Base-by-base conservation (phyloP, 2,797 vertebrate species). In the Sylvia borin region DNA sequence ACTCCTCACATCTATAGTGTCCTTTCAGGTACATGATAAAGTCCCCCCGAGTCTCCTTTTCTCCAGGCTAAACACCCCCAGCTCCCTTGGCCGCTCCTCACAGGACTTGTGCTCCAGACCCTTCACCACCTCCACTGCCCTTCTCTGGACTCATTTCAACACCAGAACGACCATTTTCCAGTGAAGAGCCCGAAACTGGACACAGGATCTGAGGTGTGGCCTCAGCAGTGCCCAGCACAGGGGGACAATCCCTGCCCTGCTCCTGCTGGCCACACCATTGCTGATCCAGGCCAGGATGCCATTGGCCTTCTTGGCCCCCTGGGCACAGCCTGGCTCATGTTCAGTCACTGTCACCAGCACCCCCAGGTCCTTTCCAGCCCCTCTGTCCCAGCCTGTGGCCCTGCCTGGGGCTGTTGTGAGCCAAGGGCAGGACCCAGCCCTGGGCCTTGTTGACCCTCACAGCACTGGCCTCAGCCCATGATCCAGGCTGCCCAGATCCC, bases 151-250 rank as follows among this genome's bases (percentile, higher is more conserved):
- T n/a, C 31, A 13, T 5, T 76, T 5, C 47, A 75, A 4, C 36
- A 13, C 17, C 73, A 5, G 3, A 71, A 22, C 26, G 14, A 5
- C 26, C 2, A 18, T 48, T 17, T 4, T 62, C 17, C 15, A 48
- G 17, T 16, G 54, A 71, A 17, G 15, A 4, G 8, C 31, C 54
- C 21, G 42, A 9, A 50, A 19, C 8, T 27, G 10, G 1, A 22
- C 48, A 20, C 10, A 32, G 13, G 2, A 60, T 2, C 60, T 0
- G 0, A 60, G 29, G 0, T 38, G 55, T 9, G 3, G 29, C 27
- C 72, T 38, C 29, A 43, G 0, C 24, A 45, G 2, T 45, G 22
- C n/a, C 20, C 2, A 47, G 40, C 0, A 9, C 40, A 62, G 40
- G 26, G 32, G 34, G 13, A 31, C 16, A 77, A 25, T 62, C 42